These are phyloP conservation scores for Pristionchus pacificus DNA, from an alignment of 1,140 invertebrate species.

Conservation along the genomic window DNA sequence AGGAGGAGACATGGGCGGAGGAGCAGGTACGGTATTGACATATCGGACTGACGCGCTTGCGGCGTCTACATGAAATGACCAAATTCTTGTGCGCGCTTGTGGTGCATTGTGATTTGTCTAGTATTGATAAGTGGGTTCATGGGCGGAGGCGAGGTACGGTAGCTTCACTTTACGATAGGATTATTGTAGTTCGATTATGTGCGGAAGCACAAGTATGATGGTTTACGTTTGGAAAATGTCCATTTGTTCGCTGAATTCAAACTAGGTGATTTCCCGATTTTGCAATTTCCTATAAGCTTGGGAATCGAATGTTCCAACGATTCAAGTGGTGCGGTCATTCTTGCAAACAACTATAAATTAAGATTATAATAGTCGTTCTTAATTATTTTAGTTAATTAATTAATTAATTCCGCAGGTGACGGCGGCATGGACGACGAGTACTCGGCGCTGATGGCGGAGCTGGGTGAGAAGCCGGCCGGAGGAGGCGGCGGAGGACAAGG, in stretches of 20 bases:
- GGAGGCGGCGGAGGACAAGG: neutral
- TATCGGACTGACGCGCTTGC: neutral
- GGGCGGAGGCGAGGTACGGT: too few species aligned
- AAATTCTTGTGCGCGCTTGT: too few species aligned
- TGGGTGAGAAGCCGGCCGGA: slow-evolving; percentile 33
- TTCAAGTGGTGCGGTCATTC: neutral
- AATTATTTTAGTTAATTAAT: slow-evolving; percentile 12
- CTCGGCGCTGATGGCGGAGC: slow-evolving; percentile 54
- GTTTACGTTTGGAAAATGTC: too few species aligned
- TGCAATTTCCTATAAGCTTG: too few species aligned
- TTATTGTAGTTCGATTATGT: too few species aligned
- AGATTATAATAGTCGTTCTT: slow-evolving; percentile 6
- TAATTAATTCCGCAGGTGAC: neutral
- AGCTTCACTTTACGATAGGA: too few species aligned
- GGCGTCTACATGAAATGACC: neutral
- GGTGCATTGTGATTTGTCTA: too few species aligned
- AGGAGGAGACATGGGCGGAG: slow-evolving; percentile 14
- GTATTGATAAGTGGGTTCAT: too few species aligned
- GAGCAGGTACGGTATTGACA: neutral
- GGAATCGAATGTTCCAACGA: too few species aligned
- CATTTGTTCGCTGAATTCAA: too few species aligned
- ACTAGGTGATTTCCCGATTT: too few species aligned
- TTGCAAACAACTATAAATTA: neutral
- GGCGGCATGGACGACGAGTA: slow-evolving; percentile 51
- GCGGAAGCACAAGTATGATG: too few species aligned